A percentile compares a stretch with the other conserved stretches of the same genome.
These are phyloP conservation scores for Tragulus kanchil DNA, from an alignment of 2,113 vertebrate species.

Conservation along the genomic window DNA sequence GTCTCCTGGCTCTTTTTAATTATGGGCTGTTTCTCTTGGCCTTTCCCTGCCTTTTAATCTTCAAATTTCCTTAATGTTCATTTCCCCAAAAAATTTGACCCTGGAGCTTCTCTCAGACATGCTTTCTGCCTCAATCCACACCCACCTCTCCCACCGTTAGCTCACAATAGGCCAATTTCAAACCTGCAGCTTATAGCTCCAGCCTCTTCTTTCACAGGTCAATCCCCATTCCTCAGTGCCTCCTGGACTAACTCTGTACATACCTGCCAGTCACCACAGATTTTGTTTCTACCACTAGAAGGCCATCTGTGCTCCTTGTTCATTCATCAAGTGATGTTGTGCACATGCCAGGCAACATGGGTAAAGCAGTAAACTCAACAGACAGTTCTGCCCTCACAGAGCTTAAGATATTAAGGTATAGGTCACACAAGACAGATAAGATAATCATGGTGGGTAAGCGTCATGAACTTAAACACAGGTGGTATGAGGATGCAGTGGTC, in stretches of 20 bases:
- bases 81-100: background rate
- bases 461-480: background rate
- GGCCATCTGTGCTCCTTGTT: background rate
- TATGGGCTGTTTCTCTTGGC: background rate
- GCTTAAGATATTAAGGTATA: background rate
- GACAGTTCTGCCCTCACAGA: background rate
- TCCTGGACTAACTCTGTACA: background rate
- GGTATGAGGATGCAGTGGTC: background rate
- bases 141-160: background rate
- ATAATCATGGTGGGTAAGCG: background rate
- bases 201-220: background rate
- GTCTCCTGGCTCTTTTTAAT: background rate
- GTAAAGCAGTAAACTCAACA: background rate
- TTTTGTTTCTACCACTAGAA: background rate
- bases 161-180: background rate
- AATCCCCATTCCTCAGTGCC: background rate
- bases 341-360: background rate
- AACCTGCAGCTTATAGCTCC: background rate
- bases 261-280: background rate
- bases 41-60: slow-evolving; percentile 10
- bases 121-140: background rate
- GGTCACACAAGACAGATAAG: background rate
- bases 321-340: background rate
- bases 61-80: background rate
- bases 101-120: background rate